Evolutionary conservation across 2,888 invertebrate genomes (phyloP).

Genomic region (Synanthedon tipuliformis): DNA sequence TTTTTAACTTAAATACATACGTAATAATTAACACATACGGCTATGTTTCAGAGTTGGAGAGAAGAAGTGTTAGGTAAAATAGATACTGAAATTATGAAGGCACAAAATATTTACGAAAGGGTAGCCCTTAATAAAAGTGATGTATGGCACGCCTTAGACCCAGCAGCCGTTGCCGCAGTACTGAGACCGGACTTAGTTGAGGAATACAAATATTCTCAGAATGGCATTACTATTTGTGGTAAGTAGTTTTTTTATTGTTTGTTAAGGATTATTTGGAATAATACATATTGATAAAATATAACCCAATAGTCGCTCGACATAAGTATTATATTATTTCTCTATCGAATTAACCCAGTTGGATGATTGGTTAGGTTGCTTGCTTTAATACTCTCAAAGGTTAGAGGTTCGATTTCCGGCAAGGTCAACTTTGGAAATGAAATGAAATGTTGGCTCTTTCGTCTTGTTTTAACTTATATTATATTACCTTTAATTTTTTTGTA

Average conservation of each 20-base stretch:
- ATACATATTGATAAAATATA: neutral
- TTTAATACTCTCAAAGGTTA: too few relatives aligned
- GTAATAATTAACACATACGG: neutral
- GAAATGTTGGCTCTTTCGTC: too few relatives aligned
- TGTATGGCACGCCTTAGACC: conserved; percentile 41
- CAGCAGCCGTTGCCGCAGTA: conserved; percentile 32
- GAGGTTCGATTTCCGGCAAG: too few relatives aligned
- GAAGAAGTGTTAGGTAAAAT: conserved; percentile 34
- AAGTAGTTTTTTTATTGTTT: conserved; percentile 4
- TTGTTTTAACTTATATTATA: too few relatives aligned
- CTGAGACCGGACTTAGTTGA: conserved; percentile 36
- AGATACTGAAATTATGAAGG: conserved; percentile 35
- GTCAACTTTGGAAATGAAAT: too few relatives aligned
- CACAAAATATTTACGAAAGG: conserved; percentile 41
- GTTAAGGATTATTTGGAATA: neutral
- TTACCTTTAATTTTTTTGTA: too few relatives aligned
- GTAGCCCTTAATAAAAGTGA: conserved; percentile 20
- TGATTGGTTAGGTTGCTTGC: too few relatives aligned
- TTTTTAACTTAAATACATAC: neutral
- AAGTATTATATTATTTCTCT: neutral
- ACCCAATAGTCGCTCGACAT: neutral
- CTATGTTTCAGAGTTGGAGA: conserved; percentile 36
- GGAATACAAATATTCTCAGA: conserved; percentile 42
- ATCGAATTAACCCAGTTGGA: too few relatives aligned
- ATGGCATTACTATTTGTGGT: conserved; percentile 47